Percentiles rank a stretch among this genome's conserved stretches.
These are phyloP conservation scores for Coelogynopora nodosa DNA, from an alignment of 2,888 invertebrate genomes.

Conservation along the genomic window DNA sequence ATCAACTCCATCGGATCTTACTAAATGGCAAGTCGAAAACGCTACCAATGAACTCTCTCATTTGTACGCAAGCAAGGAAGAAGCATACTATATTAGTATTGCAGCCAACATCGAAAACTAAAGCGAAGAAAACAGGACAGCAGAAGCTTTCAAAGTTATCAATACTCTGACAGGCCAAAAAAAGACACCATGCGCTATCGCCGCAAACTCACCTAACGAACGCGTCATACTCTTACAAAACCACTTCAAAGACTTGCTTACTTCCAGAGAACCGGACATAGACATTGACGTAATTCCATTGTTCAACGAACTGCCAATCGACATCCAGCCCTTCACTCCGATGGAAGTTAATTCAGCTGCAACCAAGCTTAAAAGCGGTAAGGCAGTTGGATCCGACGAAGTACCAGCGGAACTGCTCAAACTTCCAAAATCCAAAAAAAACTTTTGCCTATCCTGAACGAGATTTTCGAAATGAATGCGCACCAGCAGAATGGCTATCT, in stretches of 20 bases:
- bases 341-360: conserved; percentile 17
- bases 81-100: conserved; percentile 10
- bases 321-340: conserved; percentile 24
- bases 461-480: conserved; percentile 16
- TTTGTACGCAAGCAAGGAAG: conserved; percentile 20
- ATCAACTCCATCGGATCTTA: conserved; percentile 28
- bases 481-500: conserved; percentile 19
- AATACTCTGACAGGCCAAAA: neutral
- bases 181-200: neutral
- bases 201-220: neutral
- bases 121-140: neutral
- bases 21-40: conserved; percentile 13
- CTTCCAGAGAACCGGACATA: conserved; percentile 25
- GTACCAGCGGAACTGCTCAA: conserved; percentile 14
- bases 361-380: conserved; percentile 10
- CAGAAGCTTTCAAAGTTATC: conserved; percentile 14
- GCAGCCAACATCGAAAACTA: conserved; percentile 7
- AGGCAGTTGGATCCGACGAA: conserved; percentile 13
- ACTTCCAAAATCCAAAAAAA: conserved; percentile 9
- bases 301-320: conserved; percentile 10
- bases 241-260: conserved; percentile 27
- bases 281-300: neutral
- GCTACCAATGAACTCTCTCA: neutral
- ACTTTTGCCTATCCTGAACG: neutral
- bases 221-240: conserved; percentile 18